phyloP scores from a whole-genome alignment of 1,140 invertebrate genomes.

The Magallana gigas region DNA sequence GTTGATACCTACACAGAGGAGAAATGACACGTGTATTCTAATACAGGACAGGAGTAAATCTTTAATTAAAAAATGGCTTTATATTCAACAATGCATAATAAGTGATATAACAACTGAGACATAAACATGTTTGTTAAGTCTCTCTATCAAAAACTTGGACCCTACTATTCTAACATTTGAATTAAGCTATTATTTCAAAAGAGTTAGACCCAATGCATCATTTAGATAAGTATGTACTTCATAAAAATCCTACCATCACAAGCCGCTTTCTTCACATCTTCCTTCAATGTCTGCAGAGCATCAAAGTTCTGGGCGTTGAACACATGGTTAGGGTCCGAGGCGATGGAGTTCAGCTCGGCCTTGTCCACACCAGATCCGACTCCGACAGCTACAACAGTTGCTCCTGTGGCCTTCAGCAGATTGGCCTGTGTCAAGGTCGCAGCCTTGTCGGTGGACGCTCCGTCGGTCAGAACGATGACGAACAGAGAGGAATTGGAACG shows the following conservation, averaged over 20 bases:
- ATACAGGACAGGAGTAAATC: too few species aligned
- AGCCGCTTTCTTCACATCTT: conserved; percentile 55
- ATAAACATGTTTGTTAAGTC: too few species aligned
- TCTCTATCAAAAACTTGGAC: too few species aligned
- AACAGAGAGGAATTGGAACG: conserved; percentile 56
- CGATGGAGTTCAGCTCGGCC: conserved; percentile 62
- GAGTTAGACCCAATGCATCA: too few species aligned
- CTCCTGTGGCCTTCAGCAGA: conserved; percentile 53
- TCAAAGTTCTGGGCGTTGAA: conserved; percentile 58
- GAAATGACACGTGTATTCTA: neutral
- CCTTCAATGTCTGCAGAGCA: conserved; percentile 54
- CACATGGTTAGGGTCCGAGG: conserved; percentile 59
- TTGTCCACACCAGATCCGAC: conserved; percentile 58
- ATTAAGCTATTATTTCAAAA: too few species aligned
- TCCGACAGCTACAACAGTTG: conserved; percentile 59
- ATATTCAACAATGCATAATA: too few species aligned
- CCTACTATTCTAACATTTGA: too few species aligned
- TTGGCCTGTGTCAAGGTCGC: conserved; percentile 50
- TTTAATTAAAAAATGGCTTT: too few species aligned
- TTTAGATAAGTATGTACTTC: too few species aligned
- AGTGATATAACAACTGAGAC: too few species aligned
- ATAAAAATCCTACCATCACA: conserved; percentile 56
- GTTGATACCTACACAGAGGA: neutral
- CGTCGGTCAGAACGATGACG: conserved; percentile 65
- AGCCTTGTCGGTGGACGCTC: conserved; percentile 53